Conservation (phyloP, 2,888 invertebrate genomes). For the Harpalus rufipes region DNA sequence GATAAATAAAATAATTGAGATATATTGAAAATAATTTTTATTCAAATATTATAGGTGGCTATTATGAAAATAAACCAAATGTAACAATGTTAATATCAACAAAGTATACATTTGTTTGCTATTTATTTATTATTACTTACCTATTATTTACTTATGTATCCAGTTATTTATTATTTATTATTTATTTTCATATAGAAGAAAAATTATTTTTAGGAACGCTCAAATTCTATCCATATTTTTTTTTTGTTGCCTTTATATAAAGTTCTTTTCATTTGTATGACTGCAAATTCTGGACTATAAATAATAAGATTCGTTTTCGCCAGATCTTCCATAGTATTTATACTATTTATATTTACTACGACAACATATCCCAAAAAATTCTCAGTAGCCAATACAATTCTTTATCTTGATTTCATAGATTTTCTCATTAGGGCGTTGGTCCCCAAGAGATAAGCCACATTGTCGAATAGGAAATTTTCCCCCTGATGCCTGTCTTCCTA, state of each 20-base stretch:
- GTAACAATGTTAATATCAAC: no score
- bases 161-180: no score
- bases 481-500: slow-evolving; percentile 3
- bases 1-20: no score
- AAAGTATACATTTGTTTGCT: no score
- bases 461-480: slow-evolving; percentile 49
- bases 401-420: slow-evolving; percentile 13
- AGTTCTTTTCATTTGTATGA: slow-evolving; percentile 41
- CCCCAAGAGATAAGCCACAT: slow-evolving; percentile 45
- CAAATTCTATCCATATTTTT: slow-evolving; percentile 22
- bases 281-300: slow-evolving; percentile 47
- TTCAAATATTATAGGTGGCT: no score
- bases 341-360: slow-evolving; percentile 36
- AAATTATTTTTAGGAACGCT: slow-evolving; percentile 39
- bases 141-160: slow-evolving; percentile 48
- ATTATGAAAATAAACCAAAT: no score
- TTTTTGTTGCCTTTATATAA: background rate
- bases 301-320: slow-evolving; percentile 15
- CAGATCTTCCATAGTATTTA: slow-evolving; percentile 54
- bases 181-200: no score
- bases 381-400: slow-evolving; percentile 46
- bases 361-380: slow-evolving; percentile 47
- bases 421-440: slow-evolving; percentile 35
- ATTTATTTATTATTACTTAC: no score
- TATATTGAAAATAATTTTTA: no score